Conservation (phyloP, 2,888 invertebrate species). For the Meteorus colon region DNA sequence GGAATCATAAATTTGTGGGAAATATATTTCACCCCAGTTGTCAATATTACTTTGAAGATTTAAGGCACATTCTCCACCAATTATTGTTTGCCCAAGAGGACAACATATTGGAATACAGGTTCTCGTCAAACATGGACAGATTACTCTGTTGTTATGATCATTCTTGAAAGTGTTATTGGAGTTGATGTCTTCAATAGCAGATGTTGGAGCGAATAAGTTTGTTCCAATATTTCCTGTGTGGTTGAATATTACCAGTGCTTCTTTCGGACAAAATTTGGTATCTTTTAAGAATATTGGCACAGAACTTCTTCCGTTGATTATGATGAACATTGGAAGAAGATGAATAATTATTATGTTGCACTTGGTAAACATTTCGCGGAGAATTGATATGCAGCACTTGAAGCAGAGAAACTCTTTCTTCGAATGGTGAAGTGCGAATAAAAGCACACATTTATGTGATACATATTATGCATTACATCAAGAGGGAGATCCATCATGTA, state of each 20-base stretch:
- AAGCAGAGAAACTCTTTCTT: background rate
- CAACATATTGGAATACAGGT: slow-evolving; percentile 59
- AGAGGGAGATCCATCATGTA: background rate
- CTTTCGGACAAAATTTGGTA: background rate
- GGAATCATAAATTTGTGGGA: slow-evolving; percentile 55
- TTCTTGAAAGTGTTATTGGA: background rate
- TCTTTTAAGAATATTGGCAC: background rate
- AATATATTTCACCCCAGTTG: slow-evolving; percentile 29
- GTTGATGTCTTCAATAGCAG: background rate
- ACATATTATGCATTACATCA: background rate
- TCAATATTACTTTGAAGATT: background rate
- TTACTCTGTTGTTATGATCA: slow-evolving; percentile 23
- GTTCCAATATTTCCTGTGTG: background rate
- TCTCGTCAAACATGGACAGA: slow-evolving; percentile 47
- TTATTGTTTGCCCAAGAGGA: slow-evolving; percentile 30
- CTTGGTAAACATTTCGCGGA: background rate
- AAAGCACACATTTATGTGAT: too few relatives aligned
- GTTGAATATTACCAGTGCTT: background rate
- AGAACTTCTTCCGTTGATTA: background rate
- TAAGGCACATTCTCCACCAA: slow-evolving; percentile 35
- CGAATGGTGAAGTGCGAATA: background rate
- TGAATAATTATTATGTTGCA: background rate
- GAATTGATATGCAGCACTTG: background rate
- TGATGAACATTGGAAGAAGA: background rate
- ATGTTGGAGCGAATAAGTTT: background rate